phyloP scores from a whole-genome alignment of 2,113 vertebrate species.

The Amblyopsis rosae region DNA sequence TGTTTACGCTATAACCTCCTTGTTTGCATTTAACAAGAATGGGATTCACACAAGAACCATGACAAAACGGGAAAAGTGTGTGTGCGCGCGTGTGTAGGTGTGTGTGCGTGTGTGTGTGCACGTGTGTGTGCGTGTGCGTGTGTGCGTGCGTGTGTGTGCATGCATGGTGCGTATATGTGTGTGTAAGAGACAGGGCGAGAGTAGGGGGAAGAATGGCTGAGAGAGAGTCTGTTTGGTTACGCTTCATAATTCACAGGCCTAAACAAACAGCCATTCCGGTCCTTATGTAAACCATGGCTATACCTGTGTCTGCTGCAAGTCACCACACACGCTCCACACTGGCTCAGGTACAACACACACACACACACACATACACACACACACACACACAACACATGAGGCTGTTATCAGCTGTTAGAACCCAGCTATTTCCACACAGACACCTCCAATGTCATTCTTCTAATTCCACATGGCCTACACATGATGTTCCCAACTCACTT shows the following conservation, averaged over 20 bases:
- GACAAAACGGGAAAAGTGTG: too few relatives aligned
- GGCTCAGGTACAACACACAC: background rate
- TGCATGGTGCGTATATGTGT: too few relatives aligned
- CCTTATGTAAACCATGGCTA: slow-evolving; percentile 44
- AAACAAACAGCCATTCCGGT: slow-evolving; percentile 48
- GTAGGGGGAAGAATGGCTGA: slow-evolving; percentile 30
- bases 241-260: slow-evolving; percentile 44
- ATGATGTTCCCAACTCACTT: too few relatives aligned
- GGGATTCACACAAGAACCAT: too few relatives aligned
- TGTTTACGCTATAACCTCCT: too few relatives aligned
- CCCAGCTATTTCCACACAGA: slow-evolving; percentile 30
- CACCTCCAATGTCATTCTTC: slow-evolving; percentile 17
- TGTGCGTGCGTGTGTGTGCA: too few relatives aligned
- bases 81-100: too few relatives aligned
- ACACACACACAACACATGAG: slow-evolving; percentile 17
- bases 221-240: slow-evolving; percentile 38
- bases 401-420: slow-evolving; percentile 26
- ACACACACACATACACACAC: background rate
- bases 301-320: slow-evolving; percentile 20
- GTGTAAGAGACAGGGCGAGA: background rate
- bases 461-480: slow-evolving; percentile 5
- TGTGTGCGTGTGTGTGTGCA: too few relatives aligned
- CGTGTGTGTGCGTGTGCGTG: too few relatives aligned
- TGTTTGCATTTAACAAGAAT: too few relatives aligned
- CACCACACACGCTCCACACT: background rate